Conservation (phyloP, 2,888 invertebrate genomes). For the Xanthorhoe designata region DNA sequence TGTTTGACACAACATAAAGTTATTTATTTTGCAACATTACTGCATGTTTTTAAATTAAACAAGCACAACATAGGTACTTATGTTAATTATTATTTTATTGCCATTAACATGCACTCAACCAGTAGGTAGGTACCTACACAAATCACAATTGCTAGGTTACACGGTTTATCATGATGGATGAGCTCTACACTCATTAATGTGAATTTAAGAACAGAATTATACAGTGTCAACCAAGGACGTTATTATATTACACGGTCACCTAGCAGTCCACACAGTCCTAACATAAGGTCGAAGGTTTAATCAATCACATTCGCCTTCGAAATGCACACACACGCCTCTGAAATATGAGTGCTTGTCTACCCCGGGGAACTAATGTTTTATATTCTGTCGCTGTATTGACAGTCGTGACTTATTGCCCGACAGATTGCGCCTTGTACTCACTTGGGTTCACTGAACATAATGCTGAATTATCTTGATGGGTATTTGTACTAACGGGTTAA, state of each 20-base stretch:
- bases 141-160: neutral
- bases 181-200: neutral
- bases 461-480: slow-evolving; percentile 38
- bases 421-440: slow-evolving; percentile 57
- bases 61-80: no score
- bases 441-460: slow-evolving; percentile 39
- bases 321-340: slow-evolving; percentile 71
- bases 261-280: slow-evolving; percentile 39
- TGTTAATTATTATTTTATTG: no score
- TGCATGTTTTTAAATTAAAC: no score
- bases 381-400: slow-evolving; percentile 77
- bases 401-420: slow-evolving; percentile 73
- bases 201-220: neutral
- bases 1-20: neutral
- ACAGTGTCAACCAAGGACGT: slow-evolving; percentile 1
- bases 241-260: slow-evolving; percentile 36
- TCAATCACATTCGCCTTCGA: slow-evolving; percentile 70
- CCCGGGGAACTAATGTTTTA: slow-evolving; percentile 72
- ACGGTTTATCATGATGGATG: neutral
- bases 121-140: neutral
- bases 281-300: slow-evolving; percentile 69
- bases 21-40: no score
- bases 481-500: slow-evolving; percentile 7
- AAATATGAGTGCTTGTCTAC: slow-evolving; percentile 69
- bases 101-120: no score